Evolutionary conservation across 2,797 vertebrate species (phyloP).

Genomic region (Carapus acus): DNA sequence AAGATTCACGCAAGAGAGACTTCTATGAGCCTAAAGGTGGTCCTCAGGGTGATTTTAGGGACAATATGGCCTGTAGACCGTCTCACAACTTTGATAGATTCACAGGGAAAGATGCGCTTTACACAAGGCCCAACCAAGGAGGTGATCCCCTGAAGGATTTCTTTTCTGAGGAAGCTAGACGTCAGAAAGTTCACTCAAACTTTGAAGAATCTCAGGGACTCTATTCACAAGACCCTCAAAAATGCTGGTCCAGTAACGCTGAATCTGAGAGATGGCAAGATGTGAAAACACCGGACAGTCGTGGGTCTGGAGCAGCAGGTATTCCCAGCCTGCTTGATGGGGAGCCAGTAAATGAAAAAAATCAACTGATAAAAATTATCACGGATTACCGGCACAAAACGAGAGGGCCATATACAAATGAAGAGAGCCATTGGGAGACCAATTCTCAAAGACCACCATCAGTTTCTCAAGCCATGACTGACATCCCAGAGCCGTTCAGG

Average conservation of each 20-base stretch:
- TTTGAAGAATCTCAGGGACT: neutral
- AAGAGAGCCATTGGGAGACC: conserved; percentile 6
- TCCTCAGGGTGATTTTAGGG: conserved; percentile 18
- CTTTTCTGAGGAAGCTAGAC: conserved; percentile 44
- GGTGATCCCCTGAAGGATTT: conserved; percentile 45
- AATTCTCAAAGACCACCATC: conserved; percentile 22
- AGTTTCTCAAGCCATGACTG: conserved; percentile 28
- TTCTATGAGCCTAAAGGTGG: neutral
- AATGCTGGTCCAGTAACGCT: conserved; percentile 32
- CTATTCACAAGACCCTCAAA: conserved; percentile 11
- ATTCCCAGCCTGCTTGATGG: conserved; percentile 14
- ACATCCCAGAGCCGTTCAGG: conserved; percentile 64
- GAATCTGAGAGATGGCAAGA: conserved; percentile 24
- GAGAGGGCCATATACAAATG: conserved; percentile 1
- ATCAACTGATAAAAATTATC: conserved; percentile 28
- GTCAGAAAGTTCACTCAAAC: conserved; percentile 9
- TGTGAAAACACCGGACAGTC: conserved; percentile 23
- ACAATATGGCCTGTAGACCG: conserved; percentile 14
- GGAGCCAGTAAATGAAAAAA: conserved; percentile 5
- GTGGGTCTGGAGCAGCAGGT: conserved; percentile 26
- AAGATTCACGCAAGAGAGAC: conserved; percentile 22
- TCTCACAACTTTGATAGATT: conserved; percentile 14
- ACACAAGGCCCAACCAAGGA: conserved; percentile 36
- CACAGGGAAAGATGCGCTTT: conserved; percentile 22
- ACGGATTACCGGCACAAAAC: conserved; percentile 45